Base-by-base conservation (phyloP, 1,140 invertebrate genomes). In the Drosophila santomea region DNA sequence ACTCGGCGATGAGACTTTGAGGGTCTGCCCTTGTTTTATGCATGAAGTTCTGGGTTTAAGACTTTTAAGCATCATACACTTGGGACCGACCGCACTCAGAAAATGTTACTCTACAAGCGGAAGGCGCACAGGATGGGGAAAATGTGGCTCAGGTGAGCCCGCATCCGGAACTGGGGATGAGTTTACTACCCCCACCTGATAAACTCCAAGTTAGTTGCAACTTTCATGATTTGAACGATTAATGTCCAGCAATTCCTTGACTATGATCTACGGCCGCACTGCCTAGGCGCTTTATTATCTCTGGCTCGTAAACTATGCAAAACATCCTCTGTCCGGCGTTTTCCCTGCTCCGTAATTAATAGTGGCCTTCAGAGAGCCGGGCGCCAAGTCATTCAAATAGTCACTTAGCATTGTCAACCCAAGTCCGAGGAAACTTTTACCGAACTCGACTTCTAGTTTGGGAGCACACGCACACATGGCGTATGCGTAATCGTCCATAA, bases 321-420 rank as follows among this genome's bases (percentile, higher is more conserved):
- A 76, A 75, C 73, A 79, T 79, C 43, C 76, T 72, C 68, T 51
- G 28, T 25, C 48, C 48, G n/a, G 28, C 28, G 7, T 14, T 56
- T 64, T 57, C 52, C 44, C 43, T 10, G 55, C 23, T 41, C 51
- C 52, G 60, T 80, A 76, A 80, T 80, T 80, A 80, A 80, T 80
- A 76, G 73, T 58, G 50, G 28, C 43, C 66, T 17, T 36, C 52
- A 20, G 38, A 76, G 45, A 50, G 58, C 66, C 61, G 51, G 56
- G 28, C 60, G 63, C 39, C 64, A 81, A 85, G 82, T 85, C 78
- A 81, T 86, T 85, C 78, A 86, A 74, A 64, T 72, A 79, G 79
- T 89, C 84, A 86, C 83, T 86, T 86, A 86, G 64, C 72, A 78
- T 59, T 73, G 74, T 61, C 74, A 76, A 80, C 44, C 71, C 32